These are phyloP conservation scores for Discoglossus pictus DNA, from an alignment of 2,797 vertebrate genomes.

Conservation along the genomic window DNA sequence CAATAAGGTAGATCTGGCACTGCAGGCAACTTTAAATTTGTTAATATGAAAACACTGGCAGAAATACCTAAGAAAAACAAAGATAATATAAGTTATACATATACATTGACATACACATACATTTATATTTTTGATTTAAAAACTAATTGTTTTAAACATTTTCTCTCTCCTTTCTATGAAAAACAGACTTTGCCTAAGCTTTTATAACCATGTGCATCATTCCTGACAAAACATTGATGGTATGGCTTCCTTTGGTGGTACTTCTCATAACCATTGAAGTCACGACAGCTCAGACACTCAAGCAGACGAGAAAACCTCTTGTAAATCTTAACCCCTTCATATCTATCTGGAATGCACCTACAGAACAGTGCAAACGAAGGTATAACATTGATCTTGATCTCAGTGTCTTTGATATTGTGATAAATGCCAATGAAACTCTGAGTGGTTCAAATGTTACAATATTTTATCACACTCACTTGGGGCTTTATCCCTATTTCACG, in stretches of 20 bases:
- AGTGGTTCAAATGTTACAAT: slow-evolving; percentile 84
- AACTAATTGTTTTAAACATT: too few species aligned
- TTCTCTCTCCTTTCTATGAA: slow-evolving; percentile 57
- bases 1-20: too few species aligned
- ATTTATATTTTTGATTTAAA: too few species aligned
- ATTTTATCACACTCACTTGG: slow-evolving; percentile 87
- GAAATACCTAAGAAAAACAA: too few species aligned
- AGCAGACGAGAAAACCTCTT: slow-evolving; percentile 71
- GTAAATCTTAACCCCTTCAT: slow-evolving; percentile 79
- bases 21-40: too few species aligned
- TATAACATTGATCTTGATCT: slow-evolving; percentile 88
- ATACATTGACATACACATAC: too few species aligned
- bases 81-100: too few species aligned
- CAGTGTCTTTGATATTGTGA: slow-evolving; percentile 80
- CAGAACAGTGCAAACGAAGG: slow-evolving; percentile 77
- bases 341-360: slow-evolving; percentile 86
- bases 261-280: slow-evolving; percentile 20
- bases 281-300: slow-evolving; percentile 55
- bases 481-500: slow-evolving; percentile 84
- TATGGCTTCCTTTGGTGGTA: slow-evolving; percentile 43
- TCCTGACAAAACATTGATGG: too few species aligned
- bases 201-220: slow-evolving; percentile 63
- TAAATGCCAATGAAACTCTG: slow-evolving; percentile 82
- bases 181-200: slow-evolving; percentile 54
- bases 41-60: too few species aligned